Conservation (phyloP, 2,797 vertebrate genomes). For the Myotis findleyi region DNA sequence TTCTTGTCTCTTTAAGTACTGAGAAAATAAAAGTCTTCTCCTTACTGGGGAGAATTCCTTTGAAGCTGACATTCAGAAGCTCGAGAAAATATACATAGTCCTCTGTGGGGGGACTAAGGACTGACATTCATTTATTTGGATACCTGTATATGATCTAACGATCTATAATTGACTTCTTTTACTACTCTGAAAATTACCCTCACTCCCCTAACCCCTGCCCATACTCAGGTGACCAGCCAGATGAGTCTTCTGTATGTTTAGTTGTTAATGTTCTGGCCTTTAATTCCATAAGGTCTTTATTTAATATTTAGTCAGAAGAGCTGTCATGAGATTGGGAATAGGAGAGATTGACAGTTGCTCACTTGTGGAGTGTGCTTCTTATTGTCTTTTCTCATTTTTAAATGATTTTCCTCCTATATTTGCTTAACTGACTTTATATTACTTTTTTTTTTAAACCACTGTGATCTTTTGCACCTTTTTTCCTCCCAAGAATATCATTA, state of each 20-base stretch:
- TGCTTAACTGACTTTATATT: background rate
- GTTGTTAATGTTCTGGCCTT: background rate
- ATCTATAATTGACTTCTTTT: background rate
- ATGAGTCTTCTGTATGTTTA: background rate
- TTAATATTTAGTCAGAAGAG: slow-evolving; percentile 16
- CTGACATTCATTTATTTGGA: slow-evolving; percentile 27
- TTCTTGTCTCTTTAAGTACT: slow-evolving; percentile 61
- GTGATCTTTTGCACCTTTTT: background rate
- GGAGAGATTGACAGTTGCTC: background rate
- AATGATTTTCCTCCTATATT: background rate
- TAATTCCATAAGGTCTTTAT: background rate
- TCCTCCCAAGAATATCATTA: slow-evolving; percentile 8
- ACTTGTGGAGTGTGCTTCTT: background rate
- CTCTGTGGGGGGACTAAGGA: background rate
- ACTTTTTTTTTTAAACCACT: background rate
- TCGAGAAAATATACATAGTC: background rate
- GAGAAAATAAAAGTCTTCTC: slow-evolving; percentile 76
- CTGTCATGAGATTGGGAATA: background rate
- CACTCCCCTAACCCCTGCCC: background rate
- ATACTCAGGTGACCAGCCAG: background rate
- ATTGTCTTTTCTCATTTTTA: background rate
- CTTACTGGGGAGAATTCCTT: slow-evolving; percentile 63
- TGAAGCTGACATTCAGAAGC: background rate
- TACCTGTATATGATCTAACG: background rate
- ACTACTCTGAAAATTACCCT: background rate